phyloP scores from a whole-genome alignment of 1,140 invertebrate genomes.

The Aphis gossypii region DNA sequence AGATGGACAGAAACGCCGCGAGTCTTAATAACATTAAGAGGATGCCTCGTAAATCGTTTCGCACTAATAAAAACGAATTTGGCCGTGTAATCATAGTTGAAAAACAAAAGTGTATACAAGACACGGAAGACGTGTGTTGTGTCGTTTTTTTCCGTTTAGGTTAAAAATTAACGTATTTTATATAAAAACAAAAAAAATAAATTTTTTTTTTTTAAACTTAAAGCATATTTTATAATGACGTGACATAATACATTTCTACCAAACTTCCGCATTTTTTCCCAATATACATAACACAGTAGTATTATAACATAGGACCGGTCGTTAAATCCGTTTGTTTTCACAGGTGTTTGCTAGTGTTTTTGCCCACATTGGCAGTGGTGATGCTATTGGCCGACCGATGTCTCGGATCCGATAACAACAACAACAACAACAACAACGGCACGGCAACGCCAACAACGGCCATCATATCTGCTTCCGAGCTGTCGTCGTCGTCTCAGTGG shows the following conservation, averaged over 20 bases:
- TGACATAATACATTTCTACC: neutral
- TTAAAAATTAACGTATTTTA: neutral
- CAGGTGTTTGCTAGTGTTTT: slow-evolving; percentile 31
- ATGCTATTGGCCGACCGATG: neutral
- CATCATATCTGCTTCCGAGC: neutral
- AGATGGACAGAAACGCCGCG: neutral
- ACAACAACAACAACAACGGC: neutral
- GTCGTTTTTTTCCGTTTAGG: neutral
- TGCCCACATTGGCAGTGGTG: neutral
- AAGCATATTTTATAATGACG: neutral
- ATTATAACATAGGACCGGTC: neutral
- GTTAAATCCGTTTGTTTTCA: neutral
- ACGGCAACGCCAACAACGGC: neutral
- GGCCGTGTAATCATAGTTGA: no score
- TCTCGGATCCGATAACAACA: neutral
- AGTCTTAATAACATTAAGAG: neutral
- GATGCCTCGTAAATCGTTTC: neutral
- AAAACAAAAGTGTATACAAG: no score
- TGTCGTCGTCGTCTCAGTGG: neutral
- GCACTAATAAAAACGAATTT: no score
- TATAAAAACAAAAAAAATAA: no score
- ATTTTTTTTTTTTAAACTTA: no score
- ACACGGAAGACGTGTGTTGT: no score
- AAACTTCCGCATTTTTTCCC: neutral
- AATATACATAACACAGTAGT: neutral